Conservation (phyloP, 2,888 invertebrate genomes). For the Temnothorax rugatulus region DNA sequence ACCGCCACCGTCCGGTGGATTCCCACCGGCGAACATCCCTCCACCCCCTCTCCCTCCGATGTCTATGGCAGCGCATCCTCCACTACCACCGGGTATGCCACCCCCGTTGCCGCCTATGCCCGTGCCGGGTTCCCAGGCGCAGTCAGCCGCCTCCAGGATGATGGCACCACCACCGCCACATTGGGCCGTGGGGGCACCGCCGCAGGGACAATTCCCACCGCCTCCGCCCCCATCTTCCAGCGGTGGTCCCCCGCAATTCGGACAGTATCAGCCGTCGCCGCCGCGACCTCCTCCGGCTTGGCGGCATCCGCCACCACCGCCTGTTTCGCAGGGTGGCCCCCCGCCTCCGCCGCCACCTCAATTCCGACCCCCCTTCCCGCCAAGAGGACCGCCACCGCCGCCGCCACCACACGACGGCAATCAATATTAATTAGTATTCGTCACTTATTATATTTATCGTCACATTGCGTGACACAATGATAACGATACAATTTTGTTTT, state of each 20-base stretch:
- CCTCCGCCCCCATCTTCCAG: slow-evolving; percentile 87
- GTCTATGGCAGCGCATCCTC: slow-evolving; percentile 87
- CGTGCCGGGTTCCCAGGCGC: slow-evolving; percentile 86
- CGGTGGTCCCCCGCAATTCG: slow-evolving; percentile 82
- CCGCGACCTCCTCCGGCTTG: slow-evolving; percentile 89
- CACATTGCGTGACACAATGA: no score
- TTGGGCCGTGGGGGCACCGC: slow-evolving; percentile 82
- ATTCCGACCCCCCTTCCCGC: slow-evolving; percentile 88
- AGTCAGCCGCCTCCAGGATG: slow-evolving; percentile 83
- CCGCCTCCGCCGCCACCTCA: slow-evolving; percentile 89
- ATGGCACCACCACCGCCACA: slow-evolving; percentile 85
- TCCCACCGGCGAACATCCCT: slow-evolving; percentile 88
- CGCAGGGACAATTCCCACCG: slow-evolving; percentile 87
- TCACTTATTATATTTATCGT: no score
- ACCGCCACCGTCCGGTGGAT: slow-evolving; percentile 89
- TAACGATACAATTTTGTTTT: background rate
- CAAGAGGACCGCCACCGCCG: slow-evolving; percentile 91
- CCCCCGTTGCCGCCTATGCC: slow-evolving; percentile 89
- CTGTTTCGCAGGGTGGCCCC: slow-evolving; percentile 86
- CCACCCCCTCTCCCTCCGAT: slow-evolving; percentile 90
- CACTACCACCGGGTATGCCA: slow-evolving; percentile 89
- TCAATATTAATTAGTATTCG: slow-evolving; percentile 75
- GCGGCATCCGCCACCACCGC: slow-evolving; percentile 90
- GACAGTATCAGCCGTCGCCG: slow-evolving; percentile 84
- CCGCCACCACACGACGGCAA: slow-evolving; percentile 86